Evolutionary conservation across 2,888 invertebrate species (phyloP).

Genomic region (Epiblema foenella): DNA sequence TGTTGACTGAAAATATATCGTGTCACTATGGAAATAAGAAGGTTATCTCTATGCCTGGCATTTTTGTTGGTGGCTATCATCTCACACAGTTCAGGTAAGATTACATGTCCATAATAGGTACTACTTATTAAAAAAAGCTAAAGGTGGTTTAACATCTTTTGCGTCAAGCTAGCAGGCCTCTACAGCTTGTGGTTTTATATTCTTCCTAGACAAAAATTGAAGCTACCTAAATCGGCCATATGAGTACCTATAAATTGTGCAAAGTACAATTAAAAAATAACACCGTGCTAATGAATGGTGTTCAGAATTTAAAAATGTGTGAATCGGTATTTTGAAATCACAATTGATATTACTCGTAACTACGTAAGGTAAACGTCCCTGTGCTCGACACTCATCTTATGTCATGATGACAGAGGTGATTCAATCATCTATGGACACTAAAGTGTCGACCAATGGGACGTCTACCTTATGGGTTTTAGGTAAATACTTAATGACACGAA

Average conservation of each 20-base stretch:
- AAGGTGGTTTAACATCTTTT: neutral
- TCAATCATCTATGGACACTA: no score
- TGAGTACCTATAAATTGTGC: no score
- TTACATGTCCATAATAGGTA: slow-evolving; percentile 8
- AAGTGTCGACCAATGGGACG: no score
- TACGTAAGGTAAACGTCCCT: neutral
- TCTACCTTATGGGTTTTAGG: no score
- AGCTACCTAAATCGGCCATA: no score
- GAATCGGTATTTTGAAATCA: neutral
- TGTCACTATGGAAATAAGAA: slow-evolving; percentile 69
- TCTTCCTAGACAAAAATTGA: neutral
- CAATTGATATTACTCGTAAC: neutral
- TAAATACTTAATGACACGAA: no score
- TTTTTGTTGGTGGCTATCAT: slow-evolving; percentile 63
- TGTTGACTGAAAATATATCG: slow-evolving; percentile 48
- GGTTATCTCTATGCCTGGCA: slow-evolving; percentile 62
- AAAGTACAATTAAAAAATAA: neutral
- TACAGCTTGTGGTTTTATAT: neutral
- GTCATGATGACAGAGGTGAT: no score
- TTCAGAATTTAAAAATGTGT: no score
- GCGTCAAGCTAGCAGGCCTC: slow-evolving; percentile 7
- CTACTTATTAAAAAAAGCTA: no score
- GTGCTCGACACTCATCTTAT: no score
- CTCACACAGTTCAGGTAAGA: slow-evolving; percentile 73
- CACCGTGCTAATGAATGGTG: no score